Evolutionary conservation across 1,140 invertebrate genomes (phyloP), one percentile per base, ranked within the genome.

Genomic region (Pectinophora gossypiella): DNA sequence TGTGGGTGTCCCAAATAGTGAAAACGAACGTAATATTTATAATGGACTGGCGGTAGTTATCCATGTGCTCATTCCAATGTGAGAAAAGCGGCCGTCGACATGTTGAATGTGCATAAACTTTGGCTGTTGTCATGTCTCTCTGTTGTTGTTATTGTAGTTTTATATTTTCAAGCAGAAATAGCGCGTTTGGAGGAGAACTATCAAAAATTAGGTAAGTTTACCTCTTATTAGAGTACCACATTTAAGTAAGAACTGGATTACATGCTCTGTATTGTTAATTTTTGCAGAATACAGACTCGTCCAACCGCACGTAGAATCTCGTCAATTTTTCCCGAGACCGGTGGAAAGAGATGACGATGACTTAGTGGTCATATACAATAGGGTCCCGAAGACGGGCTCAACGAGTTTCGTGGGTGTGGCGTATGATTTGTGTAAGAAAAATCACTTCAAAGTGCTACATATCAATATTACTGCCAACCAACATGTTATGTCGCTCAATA

Each of bases 371-470:
- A 95, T 99, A 61, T 99, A 98, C 83, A 99, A 99, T 85, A 91
- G 98, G 76, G 97, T 99, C 23, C 98, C 98, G 13, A 99, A 99
- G 89, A 99, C 98, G n/a, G 98, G 95, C 3, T 99, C 98, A 4
- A 99, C 98, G 2, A 99, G 97, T 81, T 97, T 99, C 78, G 96
- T 99, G 48, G 98, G 98, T 62, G 93, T 99, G 50, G 97, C 96
- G 2, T 99, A 99, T 84, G 98, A 99, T 88, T 88, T 99, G 15
- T 99, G 97, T 82, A 94, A 95, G 69, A 91, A 89, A 56, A 99
- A 99, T 89, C 93, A 93, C 63, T 99, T 97, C 84, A 89, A 85
- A 72, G 82, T 87, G n/a, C 88, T 99, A 58, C 98, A 99, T 89
- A 93, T 99, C 48, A 99, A 99, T 87, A 94, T 98, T 43, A 97